Base-by-base conservation (phyloP, 2,113 vertebrate species). In the Pelodiscus sinensis region DNA sequence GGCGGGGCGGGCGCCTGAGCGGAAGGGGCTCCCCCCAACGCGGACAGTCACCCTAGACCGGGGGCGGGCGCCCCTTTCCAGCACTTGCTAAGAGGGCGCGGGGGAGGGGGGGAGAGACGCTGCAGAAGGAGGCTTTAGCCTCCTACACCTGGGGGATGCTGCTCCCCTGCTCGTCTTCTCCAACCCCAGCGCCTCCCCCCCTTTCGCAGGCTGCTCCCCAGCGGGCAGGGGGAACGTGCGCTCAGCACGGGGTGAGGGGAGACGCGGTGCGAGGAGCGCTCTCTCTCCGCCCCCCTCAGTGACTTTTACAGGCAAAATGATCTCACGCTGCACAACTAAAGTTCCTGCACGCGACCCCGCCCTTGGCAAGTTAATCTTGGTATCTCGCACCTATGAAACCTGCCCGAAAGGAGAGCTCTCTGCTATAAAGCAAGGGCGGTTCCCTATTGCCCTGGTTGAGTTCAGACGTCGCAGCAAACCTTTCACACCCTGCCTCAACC, bases 401-500 rank as follows among this genome's bases (percentile, higher is more conserved):
- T 65, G 22, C 52, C 1, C 57, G 3, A 77, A 2, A 11, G 14
- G 82, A 58, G 51, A 31, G n/a, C 27, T 35, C 65, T 18, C 29
- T 27, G 22, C n/a, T 68, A 18, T 86, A 50, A 87, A 93, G 79
- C 55, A 56, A 24, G n/a, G 13, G 80, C 78, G 38, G 27, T n/a
- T 52, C 51, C 78, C 78, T 29, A 25, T 93, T 91, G 90, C 81
- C 91, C 24, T 16, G 78, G 60, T 27, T 90, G 95, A 94, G 87
- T 95, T 54, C 55, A 81, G 93, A 86, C 68, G 35, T 35, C 18
- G 21, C 35, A n/a, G 73, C 84, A 88, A 14, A 51, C 50, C 44
- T 86, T 71, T 58, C 77, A 71, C 51, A 91, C 82, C 93, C 90
- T 94, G 92, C 93, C 89, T 24, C 22, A 95, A 89, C 93, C 87